phyloP scores from a whole-genome alignment of 2,888 invertebrate genomes.

The Beris chalybata region DNA sequence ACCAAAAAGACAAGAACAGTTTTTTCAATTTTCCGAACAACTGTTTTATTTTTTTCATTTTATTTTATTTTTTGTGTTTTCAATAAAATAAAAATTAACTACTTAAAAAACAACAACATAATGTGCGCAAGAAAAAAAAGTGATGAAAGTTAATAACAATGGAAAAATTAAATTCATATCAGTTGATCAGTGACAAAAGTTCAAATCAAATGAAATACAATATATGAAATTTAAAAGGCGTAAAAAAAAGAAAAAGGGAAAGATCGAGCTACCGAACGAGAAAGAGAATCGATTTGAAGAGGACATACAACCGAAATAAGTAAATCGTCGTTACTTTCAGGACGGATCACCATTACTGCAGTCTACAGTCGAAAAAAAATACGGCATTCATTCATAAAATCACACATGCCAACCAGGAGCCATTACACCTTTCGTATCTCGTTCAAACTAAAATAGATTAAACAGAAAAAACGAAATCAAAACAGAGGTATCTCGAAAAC shows the following conservation, averaged over 20 bases:
- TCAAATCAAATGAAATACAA: constrained; percentile 17
- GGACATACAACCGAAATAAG: no score
- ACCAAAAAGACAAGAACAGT: constrained; percentile 7
- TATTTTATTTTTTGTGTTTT: constrained; percentile 5
- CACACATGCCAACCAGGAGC: no score
- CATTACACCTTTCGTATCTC: no score
- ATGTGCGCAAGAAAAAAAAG: constrained; percentile 15
- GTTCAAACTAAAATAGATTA: no score
- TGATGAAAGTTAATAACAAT: constrained; percentile 14
- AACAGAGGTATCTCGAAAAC: constrained; percentile 15
- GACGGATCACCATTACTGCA: neutral
- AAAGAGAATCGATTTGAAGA: no score
- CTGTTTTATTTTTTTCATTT: constrained; percentile 11
- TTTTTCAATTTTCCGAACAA: constrained; percentile 2
- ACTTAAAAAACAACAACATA: constrained; percentile 15
- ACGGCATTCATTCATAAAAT: constrained; percentile 20
- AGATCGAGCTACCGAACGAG: neutral
- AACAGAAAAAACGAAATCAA: constrained; percentile 9
- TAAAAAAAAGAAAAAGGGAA: constrained; percentile 3
- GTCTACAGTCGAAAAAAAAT: constrained; percentile 14
- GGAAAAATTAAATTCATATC: constrained; percentile 21
- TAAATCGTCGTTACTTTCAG: no score
- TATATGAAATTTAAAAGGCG: constrained; percentile 11
- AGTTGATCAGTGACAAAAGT: constrained; percentile 18
- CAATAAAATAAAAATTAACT: neutral